These are phyloP conservation scores for Amblyjoppa proteus DNA, from an alignment of 2,888 invertebrate species.

Conservation along the genomic window DNA sequence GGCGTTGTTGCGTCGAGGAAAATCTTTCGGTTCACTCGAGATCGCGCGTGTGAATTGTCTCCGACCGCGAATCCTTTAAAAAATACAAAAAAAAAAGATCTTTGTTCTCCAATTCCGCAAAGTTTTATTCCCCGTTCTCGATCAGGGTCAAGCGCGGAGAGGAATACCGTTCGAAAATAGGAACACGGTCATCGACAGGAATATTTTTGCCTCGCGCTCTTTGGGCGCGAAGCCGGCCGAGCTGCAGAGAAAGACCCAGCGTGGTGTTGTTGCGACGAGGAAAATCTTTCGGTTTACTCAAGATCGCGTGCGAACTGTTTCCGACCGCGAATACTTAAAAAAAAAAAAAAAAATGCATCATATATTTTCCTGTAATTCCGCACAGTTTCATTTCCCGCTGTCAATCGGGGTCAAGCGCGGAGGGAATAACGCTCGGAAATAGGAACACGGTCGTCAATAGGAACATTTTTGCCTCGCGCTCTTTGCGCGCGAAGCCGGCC, in stretches of 20 bases:
- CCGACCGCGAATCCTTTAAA: neutral
- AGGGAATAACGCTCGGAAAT: neutral
- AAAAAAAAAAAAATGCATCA: neutral
- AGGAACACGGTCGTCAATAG: neutral
- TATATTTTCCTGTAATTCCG: neutral
- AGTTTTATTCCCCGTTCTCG: neutral
- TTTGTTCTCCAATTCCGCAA: neutral
- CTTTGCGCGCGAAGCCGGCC: neutral
- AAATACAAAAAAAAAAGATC: neutral
- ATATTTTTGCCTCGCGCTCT: no score
- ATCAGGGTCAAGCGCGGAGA: constrained; percentile 3
- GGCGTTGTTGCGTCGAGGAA: constrained; percentile 38
- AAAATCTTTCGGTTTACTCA: neutral
- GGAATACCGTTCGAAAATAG: constrained; percentile 27
- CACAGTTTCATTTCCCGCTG: neutral
- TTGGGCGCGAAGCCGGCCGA: neutral
- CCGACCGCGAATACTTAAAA: neutral
- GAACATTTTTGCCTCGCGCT: constrained; percentile 1
- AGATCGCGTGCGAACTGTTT: neutral
- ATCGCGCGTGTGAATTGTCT: neutral
- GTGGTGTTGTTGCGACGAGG: constrained; percentile 37
- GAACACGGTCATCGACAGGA: constrained; percentile 3
- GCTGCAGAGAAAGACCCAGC: constrained; percentile 45
- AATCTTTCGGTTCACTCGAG: neutral
- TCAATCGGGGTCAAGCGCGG: neutral